A percentile compares a stretch with the other conserved stretches of the same genome.
Evolutionary conservation across 2,797 vertebrate genomes (phyloP).

Genomic region (Columba guinea): DNA sequence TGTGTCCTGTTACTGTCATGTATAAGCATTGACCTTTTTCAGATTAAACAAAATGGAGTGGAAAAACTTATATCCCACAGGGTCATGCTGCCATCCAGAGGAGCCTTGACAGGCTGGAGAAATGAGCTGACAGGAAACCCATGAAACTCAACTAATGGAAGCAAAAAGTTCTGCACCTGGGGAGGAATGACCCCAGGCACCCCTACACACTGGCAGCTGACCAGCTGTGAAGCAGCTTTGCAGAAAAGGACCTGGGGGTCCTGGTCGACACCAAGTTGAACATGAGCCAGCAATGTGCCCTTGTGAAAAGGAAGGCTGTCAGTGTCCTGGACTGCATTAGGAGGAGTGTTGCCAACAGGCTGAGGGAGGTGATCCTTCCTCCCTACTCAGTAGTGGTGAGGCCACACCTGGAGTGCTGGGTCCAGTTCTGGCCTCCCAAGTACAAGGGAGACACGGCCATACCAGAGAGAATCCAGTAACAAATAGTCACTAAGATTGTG

Average conservation of each 20-base stretch:
- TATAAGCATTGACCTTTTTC: not conserved
- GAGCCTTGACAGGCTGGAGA: not conserved
- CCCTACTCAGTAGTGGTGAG: not conserved
- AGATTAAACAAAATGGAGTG: not conserved
- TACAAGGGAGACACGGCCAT: too few relatives aligned
- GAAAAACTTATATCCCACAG: not conserved
- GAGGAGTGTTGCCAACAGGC: not conserved
- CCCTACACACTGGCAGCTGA: accelerated
- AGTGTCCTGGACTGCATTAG: not conserved
- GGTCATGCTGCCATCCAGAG: not conserved
- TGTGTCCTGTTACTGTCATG: not conserved
- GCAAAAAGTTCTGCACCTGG: not conserved
- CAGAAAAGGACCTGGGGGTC: not conserved
- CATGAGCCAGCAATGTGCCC: not conserved
- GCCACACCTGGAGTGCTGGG: not conserved
- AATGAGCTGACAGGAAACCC: not conserved
- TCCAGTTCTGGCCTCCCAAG: not conserved
- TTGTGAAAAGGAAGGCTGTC: not conserved
- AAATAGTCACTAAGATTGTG: not conserved
- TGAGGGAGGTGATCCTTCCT: accelerated
- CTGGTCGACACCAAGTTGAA: not conserved
- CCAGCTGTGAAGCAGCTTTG: not conserved
- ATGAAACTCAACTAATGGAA: not conserved
- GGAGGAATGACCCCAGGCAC: not conserved
- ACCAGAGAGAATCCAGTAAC: not conserved